phyloP scores from a whole-genome alignment of 2,113 vertebrate genomes.

The Taxidea taxus region DNA sequence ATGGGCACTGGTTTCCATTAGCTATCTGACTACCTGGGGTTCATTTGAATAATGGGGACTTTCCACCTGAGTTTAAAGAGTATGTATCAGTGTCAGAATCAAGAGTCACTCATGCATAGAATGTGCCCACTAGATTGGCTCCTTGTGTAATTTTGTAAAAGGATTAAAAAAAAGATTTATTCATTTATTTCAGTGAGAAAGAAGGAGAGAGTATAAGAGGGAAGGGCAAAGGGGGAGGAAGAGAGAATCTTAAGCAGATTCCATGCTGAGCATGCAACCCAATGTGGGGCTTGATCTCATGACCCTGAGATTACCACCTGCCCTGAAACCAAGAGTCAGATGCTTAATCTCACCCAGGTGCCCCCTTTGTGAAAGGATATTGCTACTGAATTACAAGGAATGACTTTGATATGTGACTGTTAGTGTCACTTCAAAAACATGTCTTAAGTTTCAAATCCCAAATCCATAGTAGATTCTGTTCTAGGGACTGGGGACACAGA shows the following conservation, averaged over 20 bases:
- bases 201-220: too few species aligned
- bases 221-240: too few species aligned
- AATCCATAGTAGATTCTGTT: background rate
- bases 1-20: background rate
- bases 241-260: too few species aligned
- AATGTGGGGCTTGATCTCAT: too few species aligned
- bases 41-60: background rate
- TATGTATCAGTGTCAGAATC: background rate
- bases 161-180: background rate
- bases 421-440: background rate
- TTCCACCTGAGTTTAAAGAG: background rate
- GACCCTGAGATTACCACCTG: too few species aligned
- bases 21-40: too few species aligned
- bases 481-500: background rate
- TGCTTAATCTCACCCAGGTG: too few species aligned
- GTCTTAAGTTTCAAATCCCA: background rate
- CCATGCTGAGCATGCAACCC: too few species aligned
- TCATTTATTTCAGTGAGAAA: too few species aligned
- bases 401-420: background rate
- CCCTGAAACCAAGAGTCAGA: too few species aligned
- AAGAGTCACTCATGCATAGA: background rate
- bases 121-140: background rate
- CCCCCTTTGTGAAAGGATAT: background rate
- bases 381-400: background rate
- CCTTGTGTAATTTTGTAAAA: background rate